Base-by-base conservation (phyloP, 1,140 invertebrate genomes). In the Nasonia giraulti region DNA sequence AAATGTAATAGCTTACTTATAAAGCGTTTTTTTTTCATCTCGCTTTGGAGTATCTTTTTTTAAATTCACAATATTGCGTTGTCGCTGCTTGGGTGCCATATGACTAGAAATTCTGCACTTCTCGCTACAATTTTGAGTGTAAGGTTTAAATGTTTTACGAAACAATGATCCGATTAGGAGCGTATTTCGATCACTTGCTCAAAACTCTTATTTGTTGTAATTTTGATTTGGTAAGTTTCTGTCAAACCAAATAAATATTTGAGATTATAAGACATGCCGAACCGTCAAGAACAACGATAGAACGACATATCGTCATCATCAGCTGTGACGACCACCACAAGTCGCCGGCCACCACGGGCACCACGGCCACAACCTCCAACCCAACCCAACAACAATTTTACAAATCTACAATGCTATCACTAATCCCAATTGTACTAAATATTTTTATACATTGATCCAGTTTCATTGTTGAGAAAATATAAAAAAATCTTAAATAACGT, bases 71-170 rank as follows among this genome's bases (percentile, higher is more conserved):
- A 88, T 62, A 74, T 88, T 89, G 40, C 90, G 90, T 87, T 89
- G 89, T 86, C 90, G 89, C 87, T 87, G 88, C 75, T 87, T 89
- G 84, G 89, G 89, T 84, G 89, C 90, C 90, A 90, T 90, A 66
- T 79, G 47, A 78, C 20, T 76, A 50, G 12, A 31, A 50, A 50
- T 71, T 71, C 10, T 0, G 8, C 44, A 20, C 62, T 62, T 20
- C 17, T 17, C 3, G 17, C 5, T 20, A 62, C 17, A 62, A 62
- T 2, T 62, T 62, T 20, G 5, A 62, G 55, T 20, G 6, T 50
- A 17, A n/a, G n/a, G 20, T n/a, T 62, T 5, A 62, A 4, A 50
- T 14, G 14, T 50, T 11, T 50, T 14, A 50, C 47, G 47, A 50
- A 50, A 14, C 47, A 50, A 14, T 17, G 47, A 14, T 50, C 14